Evolutionary conservation across 2,113 vertebrate genomes (phyloP).

Genomic region (Sorex araneus): DNA sequence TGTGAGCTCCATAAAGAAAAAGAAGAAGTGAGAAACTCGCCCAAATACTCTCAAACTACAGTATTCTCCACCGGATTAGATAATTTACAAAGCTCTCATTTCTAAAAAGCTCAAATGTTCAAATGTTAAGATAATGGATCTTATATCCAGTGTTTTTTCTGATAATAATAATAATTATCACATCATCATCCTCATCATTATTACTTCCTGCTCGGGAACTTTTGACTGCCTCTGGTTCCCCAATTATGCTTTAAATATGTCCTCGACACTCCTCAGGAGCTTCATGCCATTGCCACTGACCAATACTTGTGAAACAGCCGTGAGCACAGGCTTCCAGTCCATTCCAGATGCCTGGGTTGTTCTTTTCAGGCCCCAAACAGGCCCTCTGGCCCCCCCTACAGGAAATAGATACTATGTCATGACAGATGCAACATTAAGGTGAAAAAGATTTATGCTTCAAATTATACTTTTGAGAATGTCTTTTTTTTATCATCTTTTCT

Average conservation of each 20-base stretch:
- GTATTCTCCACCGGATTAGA: background rate
- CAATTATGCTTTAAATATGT: background rate
- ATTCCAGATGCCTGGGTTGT: background rate
- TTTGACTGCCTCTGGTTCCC: conserved; percentile 2
- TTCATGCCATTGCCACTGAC: background rate
- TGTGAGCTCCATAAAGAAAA: conserved; percentile 6
- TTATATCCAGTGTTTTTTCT: too few relatives aligned
- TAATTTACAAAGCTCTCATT: conserved; percentile 55
- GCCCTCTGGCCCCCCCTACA: background rate
- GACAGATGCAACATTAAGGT: background rate
- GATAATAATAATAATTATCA: background rate
- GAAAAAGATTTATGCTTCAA: conserved; percentile 11
- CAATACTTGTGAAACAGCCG: background rate
- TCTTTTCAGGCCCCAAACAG: background rate
- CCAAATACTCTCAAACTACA: background rate
- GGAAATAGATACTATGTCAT: background rate
- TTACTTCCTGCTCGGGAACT: background rate
- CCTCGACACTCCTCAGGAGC: background rate
- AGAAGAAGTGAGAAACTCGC: background rate
- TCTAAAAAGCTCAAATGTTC: conserved; percentile 17
- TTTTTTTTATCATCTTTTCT: conserved; percentile 49
- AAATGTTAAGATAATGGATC: conserved; percentile 18
- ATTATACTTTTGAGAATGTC: conserved; percentile 21
- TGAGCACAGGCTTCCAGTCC: background rate
- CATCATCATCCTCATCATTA: background rate